These are phyloP conservation scores for Nothobranchius kuhntae DNA, from an alignment of 2,113 vertebrate genomes.

Conservation along the genomic window DNA sequence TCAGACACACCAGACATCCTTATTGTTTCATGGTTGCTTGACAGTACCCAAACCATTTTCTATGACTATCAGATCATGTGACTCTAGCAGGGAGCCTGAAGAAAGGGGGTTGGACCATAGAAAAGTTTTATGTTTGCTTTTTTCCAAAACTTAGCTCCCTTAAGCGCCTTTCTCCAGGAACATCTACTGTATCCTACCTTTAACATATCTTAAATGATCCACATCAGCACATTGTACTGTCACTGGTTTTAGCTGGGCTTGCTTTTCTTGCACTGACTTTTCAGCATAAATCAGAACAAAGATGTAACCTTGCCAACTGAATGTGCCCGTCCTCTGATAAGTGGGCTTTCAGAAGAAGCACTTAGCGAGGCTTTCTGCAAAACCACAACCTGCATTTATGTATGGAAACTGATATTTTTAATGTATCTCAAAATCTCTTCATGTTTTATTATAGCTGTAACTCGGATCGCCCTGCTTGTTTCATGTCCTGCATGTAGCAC, in stretches of 20 bases:
- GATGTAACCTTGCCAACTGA: conserved; percentile 8
- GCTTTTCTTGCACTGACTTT: not conserved
- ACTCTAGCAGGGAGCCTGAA: no score
- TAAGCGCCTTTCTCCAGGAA: no score
- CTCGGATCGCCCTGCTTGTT: not conserved
- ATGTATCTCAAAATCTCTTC: not conserved
- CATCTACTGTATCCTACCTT: no score
- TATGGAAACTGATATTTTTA: conserved; percentile 4
- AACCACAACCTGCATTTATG: conserved; percentile 2
- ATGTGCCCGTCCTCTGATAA: not conserved
- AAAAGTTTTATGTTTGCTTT: no score
- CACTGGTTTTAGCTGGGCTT: not conserved
- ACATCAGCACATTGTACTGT: not conserved
- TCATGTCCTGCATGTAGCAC: not conserved
- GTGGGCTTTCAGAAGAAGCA: conserved; percentile 18
- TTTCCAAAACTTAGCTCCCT: no score
- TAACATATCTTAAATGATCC: not conserved
- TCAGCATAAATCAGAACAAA: not conserved
- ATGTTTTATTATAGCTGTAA: not conserved
- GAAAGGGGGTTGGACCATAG: no score
- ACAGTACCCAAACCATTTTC: no score
- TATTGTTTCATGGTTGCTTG: no score
- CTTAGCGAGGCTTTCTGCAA: conserved; percentile 1
- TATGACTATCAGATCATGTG: no score
- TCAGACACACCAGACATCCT: no score